phyloP scores from a whole-genome alignment of 2,888 invertebrate species.

The Stenodema calcarata region DNA sequence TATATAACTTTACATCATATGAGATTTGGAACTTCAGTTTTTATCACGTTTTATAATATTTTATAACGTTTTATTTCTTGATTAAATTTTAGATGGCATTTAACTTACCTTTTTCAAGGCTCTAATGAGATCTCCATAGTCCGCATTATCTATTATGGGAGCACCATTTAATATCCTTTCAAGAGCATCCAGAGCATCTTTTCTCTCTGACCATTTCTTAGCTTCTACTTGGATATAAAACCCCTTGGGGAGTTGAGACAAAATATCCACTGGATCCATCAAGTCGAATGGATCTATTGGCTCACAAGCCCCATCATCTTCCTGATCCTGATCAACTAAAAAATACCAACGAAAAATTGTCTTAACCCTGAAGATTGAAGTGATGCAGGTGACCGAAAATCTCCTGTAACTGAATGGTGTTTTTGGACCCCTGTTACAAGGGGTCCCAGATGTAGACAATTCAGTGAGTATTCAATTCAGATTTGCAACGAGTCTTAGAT shows the following conservation, averaged over 20 bases:
- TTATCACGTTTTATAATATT: no score
- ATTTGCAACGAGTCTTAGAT: no score
- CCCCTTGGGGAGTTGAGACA: constrained; percentile 91
- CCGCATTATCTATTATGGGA: constrained; percentile 88
- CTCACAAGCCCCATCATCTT: constrained; percentile 65
- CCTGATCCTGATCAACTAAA: constrained; percentile 65
- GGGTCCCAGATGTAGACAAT: no score
- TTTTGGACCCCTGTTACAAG: no score
- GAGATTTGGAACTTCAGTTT: no score
- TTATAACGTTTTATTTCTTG: no score
- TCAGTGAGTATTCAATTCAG: no score
- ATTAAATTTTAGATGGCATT: neutral
- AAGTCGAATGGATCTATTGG: constrained; percentile 91
- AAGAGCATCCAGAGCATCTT: constrained; percentile 85
- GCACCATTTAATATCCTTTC: constrained; percentile 76
- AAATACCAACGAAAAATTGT: neutral
- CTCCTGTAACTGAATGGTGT: no score
- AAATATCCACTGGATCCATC: constrained; percentile 89
- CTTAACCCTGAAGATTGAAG: no score
- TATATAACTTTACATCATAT: no score
- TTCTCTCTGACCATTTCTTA: constrained; percentile 96
- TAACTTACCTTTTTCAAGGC: constrained; percentile 79
- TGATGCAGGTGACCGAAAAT: no score
- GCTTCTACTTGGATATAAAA: constrained; percentile 93
- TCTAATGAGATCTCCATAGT: constrained; percentile 88